Base-by-base conservation (phyloP, 2,888 invertebrate genomes). In the Rhaphigaster nebulosa region DNA sequence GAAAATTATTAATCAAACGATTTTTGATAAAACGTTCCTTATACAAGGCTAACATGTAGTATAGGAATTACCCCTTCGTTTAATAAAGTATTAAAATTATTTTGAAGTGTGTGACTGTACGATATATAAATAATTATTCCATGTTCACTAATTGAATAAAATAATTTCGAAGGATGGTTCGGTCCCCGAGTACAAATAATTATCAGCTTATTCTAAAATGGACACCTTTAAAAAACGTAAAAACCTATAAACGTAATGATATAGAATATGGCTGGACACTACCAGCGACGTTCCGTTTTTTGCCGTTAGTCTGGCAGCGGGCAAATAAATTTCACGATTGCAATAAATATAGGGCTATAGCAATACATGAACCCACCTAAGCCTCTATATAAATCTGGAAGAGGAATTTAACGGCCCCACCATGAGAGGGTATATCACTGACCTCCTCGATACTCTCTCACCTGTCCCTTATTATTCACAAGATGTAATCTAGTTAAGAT, bases 401-500 rank as follows among this genome's bases (percentile, higher is more conserved):
- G 70, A 12, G 70, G 20, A 76, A 38, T 20, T 38, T 76, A 76
- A 76, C 34, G 34, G 70, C 34, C 70, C 29, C 6, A 4, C 15
- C 12, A n/a, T n/a, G 26, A n/a, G 65, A 34, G 15, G 18, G 70
- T 70, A 26, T 76, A 76, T 76, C 70, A 76, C 70, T 20, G 34
- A 38, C 34, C 70, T 38, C 38, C 65, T 23, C 20, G 34, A 23
- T 76, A 23, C 54, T 10, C 56, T 87, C 54, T 38, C 50, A 87
- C 45, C 87, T 56, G 34, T 54, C 6, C 65, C 88, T 88, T 88
- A 60, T 88, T 88, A 88, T 88, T 88, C 88, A 88, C 88, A 60
- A 60, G 88, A 88, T 88, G 88, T 88, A 60, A 88, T 88, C 88
- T 60, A 65, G 88, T 60, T 88, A 88, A 88, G 60, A 29, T 38